Percentiles rank a stretch among this genome's conserved stretches.
Evolutionary conservation across 2,797 vertebrate genomes (phyloP).

Genomic region (Todus mexicanus): DNA sequence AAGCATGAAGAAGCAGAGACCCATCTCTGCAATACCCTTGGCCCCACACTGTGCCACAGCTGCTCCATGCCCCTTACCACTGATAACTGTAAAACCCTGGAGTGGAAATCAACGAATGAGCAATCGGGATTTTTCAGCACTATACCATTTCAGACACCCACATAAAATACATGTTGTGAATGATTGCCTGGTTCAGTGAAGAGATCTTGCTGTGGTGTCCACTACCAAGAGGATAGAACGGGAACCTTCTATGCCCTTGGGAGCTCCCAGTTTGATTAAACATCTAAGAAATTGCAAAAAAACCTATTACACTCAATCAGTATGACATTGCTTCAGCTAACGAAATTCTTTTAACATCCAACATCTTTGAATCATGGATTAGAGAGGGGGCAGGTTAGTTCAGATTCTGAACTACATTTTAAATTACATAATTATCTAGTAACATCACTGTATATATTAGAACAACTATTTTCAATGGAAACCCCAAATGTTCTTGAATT

Average conservation of each 20-base stretch:
- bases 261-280: slow-evolving; percentile 53
- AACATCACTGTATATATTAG: background rate
- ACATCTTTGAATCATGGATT: slow-evolving; percentile 44
- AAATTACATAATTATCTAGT: slow-evolving; percentile 43
- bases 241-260: background rate
- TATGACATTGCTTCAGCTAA: slow-evolving; percentile 48
- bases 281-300: slow-evolving; percentile 49
- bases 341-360: slow-evolving; percentile 57
- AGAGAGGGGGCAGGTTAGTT: slow-evolving; percentile 21
- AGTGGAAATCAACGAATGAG: background rate
- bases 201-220: background rate
- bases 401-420: slow-evolving; percentile 15
- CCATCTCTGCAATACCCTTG: background rate
- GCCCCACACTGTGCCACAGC: background rate
- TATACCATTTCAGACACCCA: background rate
- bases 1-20: background rate
- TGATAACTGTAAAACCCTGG: background rate
- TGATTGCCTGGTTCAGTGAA: background rate
- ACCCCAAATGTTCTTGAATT: background rate
- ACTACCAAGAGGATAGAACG: background rate
- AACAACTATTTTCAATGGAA: slow-evolving; percentile 7
- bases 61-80: accelerated
- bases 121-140: background rate
- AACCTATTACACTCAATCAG: slow-evolving; percentile 55
- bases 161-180: background rate